phyloP scores from a whole-genome alignment of 2,797 vertebrate genomes.

The Sebastes itinus region DNA sequence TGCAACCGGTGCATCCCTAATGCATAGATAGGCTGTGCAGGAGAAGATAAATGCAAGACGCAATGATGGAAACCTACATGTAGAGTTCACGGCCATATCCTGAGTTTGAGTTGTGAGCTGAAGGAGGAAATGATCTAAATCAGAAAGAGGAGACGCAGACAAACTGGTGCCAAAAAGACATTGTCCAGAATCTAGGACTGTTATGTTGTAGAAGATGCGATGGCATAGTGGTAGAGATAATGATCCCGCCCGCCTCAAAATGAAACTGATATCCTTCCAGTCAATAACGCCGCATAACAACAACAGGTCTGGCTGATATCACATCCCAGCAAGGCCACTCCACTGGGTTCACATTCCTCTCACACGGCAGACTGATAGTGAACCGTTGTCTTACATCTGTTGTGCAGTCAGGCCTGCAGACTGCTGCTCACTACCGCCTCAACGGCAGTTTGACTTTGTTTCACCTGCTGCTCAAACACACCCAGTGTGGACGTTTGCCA shows the following conservation, averaged over 20 bases:
- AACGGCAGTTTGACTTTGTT: background rate
- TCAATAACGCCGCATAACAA: background rate
- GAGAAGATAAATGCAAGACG: background rate
- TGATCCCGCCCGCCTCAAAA: background rate
- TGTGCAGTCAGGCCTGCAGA: background rate
- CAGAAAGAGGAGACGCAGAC: background rate
- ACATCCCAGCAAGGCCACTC: background rate
- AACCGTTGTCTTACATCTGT: background rate
- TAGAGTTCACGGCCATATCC: background rate
- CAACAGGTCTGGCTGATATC: background rate
- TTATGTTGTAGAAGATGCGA: background rate
- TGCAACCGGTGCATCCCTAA: too few relatives aligned
- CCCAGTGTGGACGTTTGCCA: background rate
- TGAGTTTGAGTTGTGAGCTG: background rate
- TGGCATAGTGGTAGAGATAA: background rate
- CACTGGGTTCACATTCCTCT: background rate
- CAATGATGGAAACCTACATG: background rate
- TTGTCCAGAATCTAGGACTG: background rate
- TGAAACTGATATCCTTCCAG: background rate
- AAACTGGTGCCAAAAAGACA: background rate
- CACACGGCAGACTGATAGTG: background rate
- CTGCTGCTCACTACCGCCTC: background rate
- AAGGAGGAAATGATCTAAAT: background rate
- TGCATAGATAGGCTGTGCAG: too few relatives aligned
- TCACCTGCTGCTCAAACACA: background rate